phyloP scores from a whole-genome alignment of 2,113 vertebrate species.

The Calidris pugnax region DNA sequence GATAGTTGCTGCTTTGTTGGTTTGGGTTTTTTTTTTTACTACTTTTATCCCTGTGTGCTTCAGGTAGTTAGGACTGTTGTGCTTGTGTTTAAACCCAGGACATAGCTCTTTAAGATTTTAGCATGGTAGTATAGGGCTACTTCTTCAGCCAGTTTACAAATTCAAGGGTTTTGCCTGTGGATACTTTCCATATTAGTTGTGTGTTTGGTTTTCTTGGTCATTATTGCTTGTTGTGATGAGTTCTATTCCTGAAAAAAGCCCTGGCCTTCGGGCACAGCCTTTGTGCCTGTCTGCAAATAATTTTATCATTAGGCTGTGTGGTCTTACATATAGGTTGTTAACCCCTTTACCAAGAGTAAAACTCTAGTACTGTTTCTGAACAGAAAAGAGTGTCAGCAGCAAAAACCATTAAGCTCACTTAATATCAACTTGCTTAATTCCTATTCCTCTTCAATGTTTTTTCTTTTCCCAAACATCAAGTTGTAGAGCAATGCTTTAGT shows the following conservation, averaged over 20 bases:
- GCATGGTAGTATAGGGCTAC: neutral
- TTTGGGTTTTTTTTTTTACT: rapidly evolving
- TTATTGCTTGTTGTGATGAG: neutral
- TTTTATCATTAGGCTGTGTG: neutral
- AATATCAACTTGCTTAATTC: neutral
- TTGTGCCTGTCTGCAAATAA: neutral
- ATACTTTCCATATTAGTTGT: neutral
- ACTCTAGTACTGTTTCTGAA: neutral
- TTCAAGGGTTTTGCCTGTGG: neutral
- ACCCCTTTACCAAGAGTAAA: neutral
- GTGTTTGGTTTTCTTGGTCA: neutral
- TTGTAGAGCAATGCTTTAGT: neutral
- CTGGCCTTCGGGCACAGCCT: neutral
- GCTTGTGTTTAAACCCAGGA: neutral
- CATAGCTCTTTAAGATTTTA: neutral
- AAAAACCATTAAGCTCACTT: neutral
- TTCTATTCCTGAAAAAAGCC: neutral
- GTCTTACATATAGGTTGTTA: neutral
- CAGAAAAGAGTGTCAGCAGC: neutral
- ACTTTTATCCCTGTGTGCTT: neutral
- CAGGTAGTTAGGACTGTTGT: neutral
- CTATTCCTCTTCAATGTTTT: neutral
- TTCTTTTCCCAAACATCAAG: neutral
- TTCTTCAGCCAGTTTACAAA: neutral
- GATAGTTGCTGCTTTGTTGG: neutral